phyloP scores from a whole-genome alignment of 2,113 vertebrate genomes.

The Corythaeola cristata region DNA sequence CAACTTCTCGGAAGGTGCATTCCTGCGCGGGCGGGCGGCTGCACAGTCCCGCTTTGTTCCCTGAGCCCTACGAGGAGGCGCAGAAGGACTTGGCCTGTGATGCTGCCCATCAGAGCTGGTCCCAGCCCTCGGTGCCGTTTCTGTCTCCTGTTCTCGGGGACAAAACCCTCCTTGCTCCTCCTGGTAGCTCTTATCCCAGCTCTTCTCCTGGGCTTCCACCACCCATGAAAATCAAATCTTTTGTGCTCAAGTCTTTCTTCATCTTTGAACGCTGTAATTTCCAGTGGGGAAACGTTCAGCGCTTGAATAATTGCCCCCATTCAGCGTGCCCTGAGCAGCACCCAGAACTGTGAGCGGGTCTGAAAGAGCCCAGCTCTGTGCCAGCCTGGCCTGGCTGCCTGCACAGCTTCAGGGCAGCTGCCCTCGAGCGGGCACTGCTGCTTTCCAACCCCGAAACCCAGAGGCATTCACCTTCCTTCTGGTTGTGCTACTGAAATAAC shows the following conservation, averaged over 20 bases:
- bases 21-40: background rate
- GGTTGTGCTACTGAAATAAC: background rate
- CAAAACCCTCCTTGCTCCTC: background rate
- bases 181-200: background rate
- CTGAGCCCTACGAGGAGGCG: rapidly evolving
- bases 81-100: background rate
- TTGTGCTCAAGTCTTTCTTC: background rate
- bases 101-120: background rate
- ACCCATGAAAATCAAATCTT: background rate
- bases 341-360: background rate
- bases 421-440: rapidly evolving
- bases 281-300: background rate
- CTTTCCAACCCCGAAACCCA: background rate
- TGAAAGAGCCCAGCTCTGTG: background rate
- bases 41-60: background rate
- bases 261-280: background rate
- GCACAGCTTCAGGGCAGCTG: background rate
- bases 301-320: background rate
- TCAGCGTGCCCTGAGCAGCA: background rate
- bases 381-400: background rate
- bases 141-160: background rate
- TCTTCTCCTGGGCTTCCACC: background rate
- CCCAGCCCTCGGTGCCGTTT: rapidly evolving
- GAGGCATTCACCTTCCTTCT: background rate
- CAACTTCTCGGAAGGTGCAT: background rate